Percentiles rank a stretch among this genome's conserved stretches.
Evolutionary conservation across 1,140 invertebrate genomes (phyloP).

Genomic region (Bursaphelenchus mucronatus): DNA sequence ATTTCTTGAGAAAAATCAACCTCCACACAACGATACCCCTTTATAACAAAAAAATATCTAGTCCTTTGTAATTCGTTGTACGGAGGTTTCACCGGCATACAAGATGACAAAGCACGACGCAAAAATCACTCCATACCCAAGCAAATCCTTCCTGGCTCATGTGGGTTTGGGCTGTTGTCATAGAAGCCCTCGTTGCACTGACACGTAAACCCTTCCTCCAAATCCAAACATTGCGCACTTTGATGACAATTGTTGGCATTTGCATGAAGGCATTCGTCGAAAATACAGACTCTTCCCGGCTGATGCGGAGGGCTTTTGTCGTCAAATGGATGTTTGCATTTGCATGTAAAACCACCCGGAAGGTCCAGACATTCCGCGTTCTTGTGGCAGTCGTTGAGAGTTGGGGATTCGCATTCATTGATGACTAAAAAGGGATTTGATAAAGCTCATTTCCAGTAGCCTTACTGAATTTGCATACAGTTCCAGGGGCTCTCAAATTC

Average conservation of each 20-base stretch:
- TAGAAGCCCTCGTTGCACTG: constrained; percentile 44
- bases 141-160: constrained; percentile 52
- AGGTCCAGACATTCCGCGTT: constrained; percentile 77
- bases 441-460: not conserved
- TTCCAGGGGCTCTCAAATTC: constrained; percentile 32
- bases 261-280: constrained; percentile 42
- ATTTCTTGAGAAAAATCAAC: too few relatives aligned
- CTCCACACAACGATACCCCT: too few relatives aligned
- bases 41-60: too few relatives aligned
- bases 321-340: constrained; percentile 73
- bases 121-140: constrained; percentile 20
- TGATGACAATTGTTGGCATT: constrained; percentile 19
- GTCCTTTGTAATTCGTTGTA: too few relatives aligned
- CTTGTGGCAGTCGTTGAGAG: constrained; percentile 82
- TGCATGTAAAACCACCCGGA: constrained; percentile 81
- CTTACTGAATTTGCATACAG: constrained; percentile 38
- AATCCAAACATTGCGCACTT: constrained; percentile 1
- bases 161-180: constrained; percentile 37
- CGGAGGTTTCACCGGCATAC: not conserved
- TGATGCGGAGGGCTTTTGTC: constrained; percentile 62
- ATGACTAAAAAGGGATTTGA: constrained; percentile 58
- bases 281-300: constrained; percentile 66
- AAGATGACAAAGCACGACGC: not conserved
- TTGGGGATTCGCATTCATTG: constrained; percentile 77
- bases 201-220: not conserved